phyloP scores from a whole-genome alignment of 2,888 invertebrate genomes.

The Hermaeophaga mercurialis region DNA sequence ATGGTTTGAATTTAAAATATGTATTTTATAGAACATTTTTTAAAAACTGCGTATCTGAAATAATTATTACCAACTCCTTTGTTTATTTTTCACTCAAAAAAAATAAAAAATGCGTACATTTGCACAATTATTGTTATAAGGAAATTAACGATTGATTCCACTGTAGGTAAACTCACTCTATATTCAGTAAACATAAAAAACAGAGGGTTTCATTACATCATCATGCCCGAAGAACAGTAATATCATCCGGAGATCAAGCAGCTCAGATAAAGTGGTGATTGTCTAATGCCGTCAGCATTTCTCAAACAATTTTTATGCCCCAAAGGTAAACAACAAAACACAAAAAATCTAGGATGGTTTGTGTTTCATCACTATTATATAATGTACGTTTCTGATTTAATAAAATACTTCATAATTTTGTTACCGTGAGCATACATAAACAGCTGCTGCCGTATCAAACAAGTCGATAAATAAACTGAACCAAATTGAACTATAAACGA shows the following conservation, averaged over 20 bases:
- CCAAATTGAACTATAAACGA: too few species aligned
- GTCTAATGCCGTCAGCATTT: slow-evolving; percentile 44
- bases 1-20: too few species aligned
- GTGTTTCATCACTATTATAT: too few species aligned
- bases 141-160: slow-evolving; percentile 6
- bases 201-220: slow-evolving; percentile 37
- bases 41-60: neutral
- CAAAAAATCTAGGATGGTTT: too few species aligned
- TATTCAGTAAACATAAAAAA: slow-evolving; percentile 40
- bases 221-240: slow-evolving; percentile 45
- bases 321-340: slow-evolving; percentile 51
- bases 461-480: too few species aligned
- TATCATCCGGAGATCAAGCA: slow-evolving; percentile 52
- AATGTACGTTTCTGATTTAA: too few species aligned
- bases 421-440: too few species aligned
- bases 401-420: too few species aligned
- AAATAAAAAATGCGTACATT: neutral
- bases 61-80: neutral
- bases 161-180: slow-evolving; percentile 36
- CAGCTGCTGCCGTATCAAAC: too few species aligned
- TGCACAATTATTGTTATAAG: neutral
- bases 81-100: neutral
- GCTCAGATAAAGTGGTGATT: slow-evolving; percentile 53
- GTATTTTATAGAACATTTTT: neutral
- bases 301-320: slow-evolving; percentile 34